phyloP scores from a whole-genome alignment of 1,140 invertebrate species.

The Tetramorium simillimum region DNA sequence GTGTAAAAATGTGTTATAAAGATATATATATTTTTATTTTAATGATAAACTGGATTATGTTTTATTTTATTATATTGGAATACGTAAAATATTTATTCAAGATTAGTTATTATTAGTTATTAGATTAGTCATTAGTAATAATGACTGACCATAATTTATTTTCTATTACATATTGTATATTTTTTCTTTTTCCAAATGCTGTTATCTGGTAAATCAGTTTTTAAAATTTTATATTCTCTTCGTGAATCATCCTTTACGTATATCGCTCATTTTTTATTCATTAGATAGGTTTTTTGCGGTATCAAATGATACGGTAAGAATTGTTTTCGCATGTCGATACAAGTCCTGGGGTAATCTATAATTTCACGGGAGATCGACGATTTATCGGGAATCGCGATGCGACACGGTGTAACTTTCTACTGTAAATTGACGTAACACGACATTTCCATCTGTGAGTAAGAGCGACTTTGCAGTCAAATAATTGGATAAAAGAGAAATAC shows the following conservation, averaged over 20 bases:
- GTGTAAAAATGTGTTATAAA: neutral
- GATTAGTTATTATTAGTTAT: too few species aligned
- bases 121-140: too few species aligned
- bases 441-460: constrained; percentile 38
- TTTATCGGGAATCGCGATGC: constrained; percentile 33
- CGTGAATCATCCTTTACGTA: neutral
- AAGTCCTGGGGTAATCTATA: constrained; percentile 22
- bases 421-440: constrained; percentile 41
- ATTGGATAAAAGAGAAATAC: constrained; percentile 13
- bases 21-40: neutral
- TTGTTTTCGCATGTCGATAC: constrained; percentile 36
- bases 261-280: neutral
- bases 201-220: neutral
- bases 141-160: neutral
- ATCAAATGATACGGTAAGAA: neutral
- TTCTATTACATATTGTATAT: neutral
- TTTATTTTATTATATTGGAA: neutral
- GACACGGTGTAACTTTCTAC: constrained; percentile 47
- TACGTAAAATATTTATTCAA: neutral
- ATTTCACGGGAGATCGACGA: constrained; percentile 34
- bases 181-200: neutral
- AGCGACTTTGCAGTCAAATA: constrained; percentile 29
- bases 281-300: neutral
- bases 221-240: neutral
- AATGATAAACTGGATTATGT: neutral